phyloP scores from a whole-genome alignment of 2,797 vertebrate genomes.

The Anguilla marmorata region DNA sequence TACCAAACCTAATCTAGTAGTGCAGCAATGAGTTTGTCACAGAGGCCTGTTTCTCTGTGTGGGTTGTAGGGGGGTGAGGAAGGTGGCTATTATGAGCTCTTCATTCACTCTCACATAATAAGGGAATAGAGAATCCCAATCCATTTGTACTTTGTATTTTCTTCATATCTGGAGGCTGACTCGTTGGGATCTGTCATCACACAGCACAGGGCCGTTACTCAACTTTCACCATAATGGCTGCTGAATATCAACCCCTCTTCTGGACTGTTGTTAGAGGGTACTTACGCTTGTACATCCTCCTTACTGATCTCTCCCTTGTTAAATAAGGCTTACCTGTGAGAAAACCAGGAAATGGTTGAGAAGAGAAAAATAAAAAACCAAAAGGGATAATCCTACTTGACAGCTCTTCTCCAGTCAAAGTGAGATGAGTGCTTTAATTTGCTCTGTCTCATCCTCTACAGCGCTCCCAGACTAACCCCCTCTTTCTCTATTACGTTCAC shows the following conservation, averaged over 20 bases:
- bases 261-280: not conserved
- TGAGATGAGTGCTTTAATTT: slow-evolving; percentile 14
- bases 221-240: not conserved
- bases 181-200: not conserved
- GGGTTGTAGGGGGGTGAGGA: not conserved
- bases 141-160: not conserved
- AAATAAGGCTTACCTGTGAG: not conserved
- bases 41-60: not conserved
- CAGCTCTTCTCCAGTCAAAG: not conserved
- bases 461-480: not conserved
- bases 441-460: not conserved
- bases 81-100: not conserved
- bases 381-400: slow-evolving; percentile 4
- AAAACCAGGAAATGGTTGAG: slow-evolving; percentile 1
- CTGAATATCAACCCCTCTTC: not conserved
- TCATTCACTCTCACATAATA: not conserved
- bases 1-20: not conserved
- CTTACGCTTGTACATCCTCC: not conserved
- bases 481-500: not conserved
- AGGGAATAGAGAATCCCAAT: not conserved
- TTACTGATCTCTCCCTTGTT: not conserved
- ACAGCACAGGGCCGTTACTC: not conserved
- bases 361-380: not conserved
- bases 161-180: not conserved
- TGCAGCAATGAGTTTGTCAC: not conserved